Base-by-base conservation (phyloP, 2,113 vertebrate species). In the Grantiella picta region DNA sequence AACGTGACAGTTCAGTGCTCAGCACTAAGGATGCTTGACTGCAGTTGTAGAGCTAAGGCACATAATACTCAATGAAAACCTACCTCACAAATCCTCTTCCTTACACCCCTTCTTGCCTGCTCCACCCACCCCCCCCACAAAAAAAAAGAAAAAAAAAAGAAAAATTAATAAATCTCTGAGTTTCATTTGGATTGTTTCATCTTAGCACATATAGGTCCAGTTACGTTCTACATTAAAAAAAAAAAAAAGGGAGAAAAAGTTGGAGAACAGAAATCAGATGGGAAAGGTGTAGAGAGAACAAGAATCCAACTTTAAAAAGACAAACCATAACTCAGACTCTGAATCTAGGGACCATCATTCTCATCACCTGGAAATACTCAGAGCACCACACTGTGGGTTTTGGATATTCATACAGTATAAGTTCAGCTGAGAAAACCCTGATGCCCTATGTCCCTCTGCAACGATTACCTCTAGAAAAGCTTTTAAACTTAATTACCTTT, bases 51-150 rank as follows among this genome's bases (percentile, higher is more conserved):
- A 86, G 33, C 38, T 56, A 88, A 86, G 24, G 22, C 35, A 61
- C 25, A 28, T 18, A 65, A 68, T 36, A 52, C 36, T 60, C 50
- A 33, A 52, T 10, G 8, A 66, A 90, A 91, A 81, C 5, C 22
- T 66, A 10, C 20, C 20, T 23, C 23, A 40, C 82, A 87, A 86
- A 42, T 57, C 13, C 10, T 64, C 47, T 78, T 82, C 22, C 22
- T 80, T 76, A 14, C 5, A 53, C 7, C 5, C 6, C 12, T 17
- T 11, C 27, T 29, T 33, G 3, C 5, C 6, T 45, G 44, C 47
- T 23, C 10, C 10, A 8, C 1, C 9, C 6, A 2, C 3, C 4
- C 3, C 3, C 3, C 7, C 52, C 9, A 7, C 4, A 50, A 50
- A 10, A 18, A 63, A 28, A 42, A 75, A 63, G 12, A 38, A 38